Evolutionary conservation across 1,140 invertebrate genomes (phyloP), one percentile per base, ranked within the genome.

Genomic region (Aphidius gifuensis): DNA sequence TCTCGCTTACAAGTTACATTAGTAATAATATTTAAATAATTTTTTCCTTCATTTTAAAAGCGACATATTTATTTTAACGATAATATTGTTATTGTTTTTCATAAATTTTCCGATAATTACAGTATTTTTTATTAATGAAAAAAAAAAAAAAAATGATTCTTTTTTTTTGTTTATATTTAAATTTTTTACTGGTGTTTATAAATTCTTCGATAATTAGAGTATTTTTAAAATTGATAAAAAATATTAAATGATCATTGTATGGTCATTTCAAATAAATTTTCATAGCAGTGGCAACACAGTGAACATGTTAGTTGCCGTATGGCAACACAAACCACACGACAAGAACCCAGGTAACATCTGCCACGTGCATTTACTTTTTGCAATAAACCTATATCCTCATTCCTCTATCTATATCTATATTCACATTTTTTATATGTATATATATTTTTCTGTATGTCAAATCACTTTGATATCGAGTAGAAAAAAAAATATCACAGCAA

Each of bases 271-370:
- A 68, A 63, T 68, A 64, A 59, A 68, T 65, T 68, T 68, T 64
- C 64, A 65, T 65, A 64, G 66, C 40, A 38, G 44, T 45, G 61
- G 63, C 53, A 59, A 54, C 63, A 61, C 48, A 60, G 58, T 51
- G 44, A 58, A 43, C 49, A 58, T 16, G 49, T 58, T 23, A 9
- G 43, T 23, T 49, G 62, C 39, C 43, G 50, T 51, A 59, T 50
- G 45, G 47, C 23, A 32, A 43, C 40, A 64, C 54, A 51, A 55
- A 45, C 55, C 16, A 66, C 64, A 61, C 48, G 49, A 60, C 60
- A 71, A 72, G 73, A 70, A 72, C 64, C 68, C 62, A 67, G 74
- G 76, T 70, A 76, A 77, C 77, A 78, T 77, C 77, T 77, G 75
- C 74, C 47, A 62, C 69, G 71, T 73, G 71, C 70, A 68, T 72